phyloP scores from a whole-genome alignment of 2,888 invertebrate species.

The Tetragnatha montana region DNA sequence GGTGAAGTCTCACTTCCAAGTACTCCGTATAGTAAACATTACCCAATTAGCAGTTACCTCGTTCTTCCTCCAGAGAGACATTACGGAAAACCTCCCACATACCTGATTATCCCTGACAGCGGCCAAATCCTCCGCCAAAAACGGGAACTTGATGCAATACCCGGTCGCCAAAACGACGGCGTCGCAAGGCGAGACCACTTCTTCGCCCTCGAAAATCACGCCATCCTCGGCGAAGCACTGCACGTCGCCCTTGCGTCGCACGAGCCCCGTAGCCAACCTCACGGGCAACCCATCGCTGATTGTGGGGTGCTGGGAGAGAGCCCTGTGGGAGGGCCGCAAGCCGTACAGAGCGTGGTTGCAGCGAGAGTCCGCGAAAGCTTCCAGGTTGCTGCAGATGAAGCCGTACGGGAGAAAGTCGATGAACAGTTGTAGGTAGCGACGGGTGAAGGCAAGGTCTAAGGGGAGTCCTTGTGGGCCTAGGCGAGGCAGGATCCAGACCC shows the following conservation, averaged over 20 bases:
- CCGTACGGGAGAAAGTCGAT: constrained; percentile 65
- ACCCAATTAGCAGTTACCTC: too few relatives aligned
- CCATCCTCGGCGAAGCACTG: constrained; percentile 73
- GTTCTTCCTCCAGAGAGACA: too few relatives aligned
- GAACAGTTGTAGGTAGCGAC: constrained; percentile 50
- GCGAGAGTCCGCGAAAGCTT: constrained; percentile 73
- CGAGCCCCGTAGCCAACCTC: constrained; percentile 76
- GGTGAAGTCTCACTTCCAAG: too few relatives aligned
- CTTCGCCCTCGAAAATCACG: constrained; percentile 75
- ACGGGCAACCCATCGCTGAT: constrained; percentile 78
- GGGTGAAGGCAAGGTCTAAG: constrained; percentile 73
- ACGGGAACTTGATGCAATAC: constrained; percentile 70
- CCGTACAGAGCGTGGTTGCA: constrained; percentile 76
- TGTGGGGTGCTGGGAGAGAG: constrained; percentile 73
- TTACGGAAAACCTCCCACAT: too few relatives aligned
- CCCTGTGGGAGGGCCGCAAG: constrained; percentile 76
- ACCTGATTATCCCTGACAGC: constrained; percentile 46
- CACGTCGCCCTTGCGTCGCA: constrained; percentile 75
- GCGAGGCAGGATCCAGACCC: constrained; percentile 78
- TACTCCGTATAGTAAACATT: too few relatives aligned
- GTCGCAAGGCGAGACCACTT: constrained; percentile 65
- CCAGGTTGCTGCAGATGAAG: constrained; percentile 48
- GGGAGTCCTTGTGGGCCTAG: constrained; percentile 77
- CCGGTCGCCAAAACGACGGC: constrained; percentile 71
- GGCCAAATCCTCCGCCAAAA: constrained; percentile 64